A percentile compares a stretch with the other conserved stretches of the same genome.
Evolutionary conservation across 2,888 invertebrate genomes (phyloP).

Genomic region (Calliphora vomitoria): DNA sequence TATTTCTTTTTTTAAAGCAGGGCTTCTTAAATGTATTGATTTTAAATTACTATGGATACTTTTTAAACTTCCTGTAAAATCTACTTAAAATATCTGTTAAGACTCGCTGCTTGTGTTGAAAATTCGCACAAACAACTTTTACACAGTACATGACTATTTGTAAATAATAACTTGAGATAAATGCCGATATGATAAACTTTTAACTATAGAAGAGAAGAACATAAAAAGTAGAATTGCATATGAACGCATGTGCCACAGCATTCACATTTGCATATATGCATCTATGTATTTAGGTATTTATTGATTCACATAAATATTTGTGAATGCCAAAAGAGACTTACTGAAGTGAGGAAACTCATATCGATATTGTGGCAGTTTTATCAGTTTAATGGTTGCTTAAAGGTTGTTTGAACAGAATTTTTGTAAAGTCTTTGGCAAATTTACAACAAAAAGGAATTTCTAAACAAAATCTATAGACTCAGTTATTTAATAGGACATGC

Average conservation of each 20-base stretch:
- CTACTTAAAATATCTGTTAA: background rate
- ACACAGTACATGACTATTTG: slow-evolving; percentile 48
- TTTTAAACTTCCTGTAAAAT: background rate
- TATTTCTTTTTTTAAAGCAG: background rate
- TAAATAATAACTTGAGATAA: slow-evolving; percentile 72
- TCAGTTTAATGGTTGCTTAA: slow-evolving; percentile 67
- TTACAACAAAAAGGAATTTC: background rate
- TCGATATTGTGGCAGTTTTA: slow-evolving; percentile 68
- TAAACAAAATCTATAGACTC: slow-evolving; percentile 32
- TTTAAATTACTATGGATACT: too few species aligned
- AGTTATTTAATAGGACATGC: slow-evolving; percentile 33
- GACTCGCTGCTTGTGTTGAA: background rate
- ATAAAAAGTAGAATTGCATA: slow-evolving; percentile 21
- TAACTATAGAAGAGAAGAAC: background rate
- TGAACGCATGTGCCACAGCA: slow-evolving; percentile 31
- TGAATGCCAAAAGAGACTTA: slow-evolving; percentile 47
- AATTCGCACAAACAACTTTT: slow-evolving; percentile 14
- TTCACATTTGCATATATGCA: background rate
- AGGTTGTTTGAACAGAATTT: slow-evolving; percentile 30
- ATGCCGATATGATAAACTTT: slow-evolving; percentile 64
- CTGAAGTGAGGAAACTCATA: slow-evolving; percentile 61
- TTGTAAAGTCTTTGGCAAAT: background rate
- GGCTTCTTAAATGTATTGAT: background rate
- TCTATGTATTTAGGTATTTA: background rate
- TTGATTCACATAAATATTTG: slow-evolving; percentile 31